Conservation (phyloP, 2,113 vertebrate genomes). For the Hemiprocne comata region DNA sequence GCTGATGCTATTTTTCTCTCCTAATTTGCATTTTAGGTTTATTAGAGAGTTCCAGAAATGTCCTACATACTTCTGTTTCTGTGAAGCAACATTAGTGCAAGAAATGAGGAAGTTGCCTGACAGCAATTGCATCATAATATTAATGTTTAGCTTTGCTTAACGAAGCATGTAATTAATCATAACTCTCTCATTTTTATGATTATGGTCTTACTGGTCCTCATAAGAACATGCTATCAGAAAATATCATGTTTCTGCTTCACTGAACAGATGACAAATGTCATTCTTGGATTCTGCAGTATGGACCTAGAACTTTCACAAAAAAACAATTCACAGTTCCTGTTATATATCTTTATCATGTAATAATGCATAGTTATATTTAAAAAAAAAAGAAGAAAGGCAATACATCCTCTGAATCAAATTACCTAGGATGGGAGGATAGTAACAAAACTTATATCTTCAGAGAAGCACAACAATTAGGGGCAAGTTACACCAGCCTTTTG, state of each 20-base stretch:
- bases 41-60: neutral
- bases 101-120: neutral
- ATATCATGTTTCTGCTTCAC: neutral
- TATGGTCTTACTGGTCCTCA: neutral
- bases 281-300: neutral
- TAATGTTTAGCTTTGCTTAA: slow-evolving; percentile 13
- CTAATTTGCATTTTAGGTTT: neutral
- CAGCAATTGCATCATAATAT: neutral
- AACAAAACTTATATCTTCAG: neutral
- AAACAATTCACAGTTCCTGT: neutral
- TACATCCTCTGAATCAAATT: neutral
- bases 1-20: neutral
- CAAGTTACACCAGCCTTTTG: neutral
- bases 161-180: neutral
- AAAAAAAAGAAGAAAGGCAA: neutral
- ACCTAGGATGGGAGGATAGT: neutral
- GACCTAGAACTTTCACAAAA: neutral
- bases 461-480: neutral
- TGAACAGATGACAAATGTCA: neutral
- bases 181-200: neutral
- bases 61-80: neutral
- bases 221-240: neutral
- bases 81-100: neutral
- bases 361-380: neutral
- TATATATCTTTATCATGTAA: neutral